Conservation (phyloP, 1,140 invertebrate genomes). For the Octopus bimaculoides region DNA sequence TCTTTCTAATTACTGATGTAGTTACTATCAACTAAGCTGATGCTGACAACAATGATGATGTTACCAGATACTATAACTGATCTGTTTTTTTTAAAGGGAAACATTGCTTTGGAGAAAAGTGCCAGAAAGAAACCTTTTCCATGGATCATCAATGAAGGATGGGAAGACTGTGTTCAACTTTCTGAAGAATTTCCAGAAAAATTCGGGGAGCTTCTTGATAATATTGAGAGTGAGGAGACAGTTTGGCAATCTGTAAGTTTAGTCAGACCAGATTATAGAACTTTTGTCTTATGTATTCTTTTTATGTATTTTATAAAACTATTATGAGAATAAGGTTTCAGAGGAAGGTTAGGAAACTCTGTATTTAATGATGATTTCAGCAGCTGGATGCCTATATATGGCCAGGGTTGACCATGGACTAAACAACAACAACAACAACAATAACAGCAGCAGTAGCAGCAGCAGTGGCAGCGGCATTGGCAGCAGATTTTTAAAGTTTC, state of each 20-base stretch:
- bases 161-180: slow-evolving; percentile 78
- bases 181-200: slow-evolving; percentile 66
- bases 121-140: slow-evolving; percentile 64
- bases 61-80: background rate
- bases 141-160: slow-evolving; percentile 73
- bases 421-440: too few species aligned
- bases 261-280: background rate
- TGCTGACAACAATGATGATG: too few species aligned
- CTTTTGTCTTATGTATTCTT: background rate
- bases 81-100: slow-evolving; percentile 59
- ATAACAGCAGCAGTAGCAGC: too few species aligned
- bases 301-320: too few species aligned
- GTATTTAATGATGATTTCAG: too few species aligned
- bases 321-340: too few species aligned
- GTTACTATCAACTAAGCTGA: too few species aligned
- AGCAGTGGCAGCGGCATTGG: too few species aligned
- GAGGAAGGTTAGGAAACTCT: background rate
- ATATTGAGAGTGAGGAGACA: slow-evolving; percentile 64
- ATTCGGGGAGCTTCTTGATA: slow-evolving; percentile 68
- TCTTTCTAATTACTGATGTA: too few species aligned
- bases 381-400: too few species aligned
- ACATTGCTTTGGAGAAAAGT: slow-evolving; percentile 74
- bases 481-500: too few species aligned
- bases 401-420: too few species aligned
- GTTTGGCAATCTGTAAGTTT: slow-evolving; percentile 69